Evolutionary conservation across 2,113 vertebrate genomes (phyloP), one percentile per base, ranked within the genome.

Genomic region (Cercocebus atys): DNA sequence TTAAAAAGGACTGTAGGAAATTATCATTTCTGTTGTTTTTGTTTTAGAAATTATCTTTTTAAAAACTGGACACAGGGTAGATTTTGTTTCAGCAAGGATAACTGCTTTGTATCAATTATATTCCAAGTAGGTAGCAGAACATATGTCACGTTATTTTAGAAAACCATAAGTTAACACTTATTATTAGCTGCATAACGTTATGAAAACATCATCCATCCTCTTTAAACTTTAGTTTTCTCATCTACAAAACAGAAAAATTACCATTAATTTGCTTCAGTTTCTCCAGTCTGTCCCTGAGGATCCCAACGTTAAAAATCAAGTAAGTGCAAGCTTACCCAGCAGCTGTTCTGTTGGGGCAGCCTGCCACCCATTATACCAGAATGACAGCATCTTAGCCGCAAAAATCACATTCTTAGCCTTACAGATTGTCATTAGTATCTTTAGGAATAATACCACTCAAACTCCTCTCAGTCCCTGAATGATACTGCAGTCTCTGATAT

Each of bases 21-120:
- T 82, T 23, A 91, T 27, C 30, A 45, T 43, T 90, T 93, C 59
- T 97, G 76, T 43, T 92, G 84, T 32, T 75, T 90, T 78, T 97
- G 92, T 14, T 96, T 95, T 86, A 38, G 43, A 96, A 90, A 94
- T 86, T 86, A 93, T 88, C 86, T 89, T 94, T 90, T 91, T 82
- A 86, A 93, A 96, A 93, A 94, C 27, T 80, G 45, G 93, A 93
- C 76, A 95, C 40, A 55, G 13, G 27, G 14, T 66, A 93, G 66
- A 94, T 93, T 96, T 93, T 64, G 84, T 85, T 90, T 94, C 78
- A 95, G 50, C 66, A 90, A 81, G 38, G 57, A 96, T 96, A 88
- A 93, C 50, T 64, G 50, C 75, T 94, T 70, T 95, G 14, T 87
- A 73, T 20, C 59, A 50, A 52, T 59, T 61, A 3, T 87, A 86